A percentile compares a stretch with the other conserved stretches of the same genome.
These are phyloP conservation scores for Bovichtus diacanthus DNA, from an alignment of 2,797 vertebrate genomes.

Conservation along the genomic window DNA sequence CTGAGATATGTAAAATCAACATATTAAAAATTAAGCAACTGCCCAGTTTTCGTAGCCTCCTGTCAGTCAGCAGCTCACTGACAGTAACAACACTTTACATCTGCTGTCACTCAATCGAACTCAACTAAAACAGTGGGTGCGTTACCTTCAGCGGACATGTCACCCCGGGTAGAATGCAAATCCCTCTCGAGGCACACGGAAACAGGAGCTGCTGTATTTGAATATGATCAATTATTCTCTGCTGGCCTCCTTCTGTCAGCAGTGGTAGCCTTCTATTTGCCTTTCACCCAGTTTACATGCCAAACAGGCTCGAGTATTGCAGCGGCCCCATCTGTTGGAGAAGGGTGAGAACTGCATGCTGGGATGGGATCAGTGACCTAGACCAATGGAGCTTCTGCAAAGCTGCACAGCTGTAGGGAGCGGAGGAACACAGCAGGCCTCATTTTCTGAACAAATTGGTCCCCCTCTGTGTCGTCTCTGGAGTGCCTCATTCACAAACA, in stretches of 20 bases:
- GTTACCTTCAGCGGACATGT: slow-evolving; percentile 8
- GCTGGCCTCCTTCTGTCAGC: slow-evolving; percentile 71
- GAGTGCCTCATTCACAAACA: slow-evolving; percentile 45
- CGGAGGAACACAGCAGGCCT: slow-evolving; percentile 33
- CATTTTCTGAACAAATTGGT: slow-evolving; percentile 47
- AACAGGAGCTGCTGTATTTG: slow-evolving; percentile 20
- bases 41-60: background rate
- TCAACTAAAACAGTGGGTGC: background rate
- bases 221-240: slow-evolving; percentile 58
- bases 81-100: background rate
- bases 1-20: background rate
- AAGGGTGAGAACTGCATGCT: background rate
- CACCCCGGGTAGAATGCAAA: slow-evolving; percentile 23
- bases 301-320: background rate
- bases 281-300: slow-evolving; percentile 63
- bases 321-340: slow-evolving; percentile 61
- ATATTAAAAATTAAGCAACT: slow-evolving; percentile 2
- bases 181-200: slow-evolving; percentile 4
- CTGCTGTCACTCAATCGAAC: slow-evolving; percentile 21
- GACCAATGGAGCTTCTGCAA: slow-evolving; percentile 9
- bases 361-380: background rate
- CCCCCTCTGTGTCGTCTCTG: slow-evolving; percentile 30
- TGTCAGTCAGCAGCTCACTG: background rate
- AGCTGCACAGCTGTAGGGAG: slow-evolving; percentile 34
- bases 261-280: slow-evolving; percentile 54